phyloP scores from a whole-genome alignment of 2,888 invertebrate species.

The Tetragonula carbonaria region DNA sequence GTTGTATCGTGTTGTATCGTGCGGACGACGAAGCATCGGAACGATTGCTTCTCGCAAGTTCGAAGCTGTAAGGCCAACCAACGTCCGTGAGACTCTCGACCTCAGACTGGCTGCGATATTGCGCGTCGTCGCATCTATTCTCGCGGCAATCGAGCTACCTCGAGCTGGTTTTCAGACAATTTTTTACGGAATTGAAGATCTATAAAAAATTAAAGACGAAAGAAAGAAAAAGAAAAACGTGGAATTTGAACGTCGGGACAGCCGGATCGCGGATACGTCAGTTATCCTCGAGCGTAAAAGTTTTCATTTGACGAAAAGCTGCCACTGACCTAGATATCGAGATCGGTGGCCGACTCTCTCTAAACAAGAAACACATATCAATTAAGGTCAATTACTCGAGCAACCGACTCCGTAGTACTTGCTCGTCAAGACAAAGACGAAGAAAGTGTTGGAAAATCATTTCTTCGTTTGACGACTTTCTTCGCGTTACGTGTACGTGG shows the following conservation, averaged over 20 bases:
- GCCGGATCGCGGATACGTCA: too few species aligned
- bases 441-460: background rate
- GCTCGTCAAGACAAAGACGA: background rate
- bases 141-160: background rate
- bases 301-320: too few species aligned
- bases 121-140: constrained; percentile 50
- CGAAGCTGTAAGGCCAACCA: constrained; percentile 65
- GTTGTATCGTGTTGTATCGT: constrained; percentile 31
- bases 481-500: too few species aligned
- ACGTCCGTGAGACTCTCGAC: constrained; percentile 70
- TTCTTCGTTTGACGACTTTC: background rate
- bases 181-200: too few species aligned
- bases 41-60: constrained; percentile 55
- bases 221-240: background rate
- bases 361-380: background rate
- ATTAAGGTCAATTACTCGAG: too few species aligned
- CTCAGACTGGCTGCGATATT: constrained; percentile 65
- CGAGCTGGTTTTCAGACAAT: too few species aligned
- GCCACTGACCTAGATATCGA: too few species aligned
- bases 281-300: too few species aligned
- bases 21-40: constrained; percentile 6
- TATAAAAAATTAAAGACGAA: too few species aligned
- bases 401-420: too few species aligned
- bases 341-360: too few species aligned
- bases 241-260: too few species aligned